Percentiles rank a stretch among this genome's conserved stretches.
Evolutionary conservation across 1,140 invertebrate species (phyloP).

Genomic region (Hestina assimilis): DNA sequence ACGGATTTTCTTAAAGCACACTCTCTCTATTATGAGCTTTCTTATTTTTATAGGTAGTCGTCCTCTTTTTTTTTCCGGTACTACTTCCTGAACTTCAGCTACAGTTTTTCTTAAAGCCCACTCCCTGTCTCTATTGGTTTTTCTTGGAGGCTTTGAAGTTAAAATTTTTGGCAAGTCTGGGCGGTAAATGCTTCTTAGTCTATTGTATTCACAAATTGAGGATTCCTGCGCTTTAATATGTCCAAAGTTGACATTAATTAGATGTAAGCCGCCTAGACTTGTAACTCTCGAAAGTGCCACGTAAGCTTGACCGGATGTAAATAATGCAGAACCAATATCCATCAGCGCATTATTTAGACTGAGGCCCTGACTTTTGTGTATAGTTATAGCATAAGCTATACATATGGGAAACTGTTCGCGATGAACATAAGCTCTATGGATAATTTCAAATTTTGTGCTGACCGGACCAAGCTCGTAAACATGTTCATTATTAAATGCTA

Average conservation of each 20-base stretch:
- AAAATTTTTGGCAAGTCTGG: constrained; percentile 12
- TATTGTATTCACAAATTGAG: constrained; percentile 14
- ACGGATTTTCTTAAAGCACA: not conserved
- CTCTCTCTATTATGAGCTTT: constrained; percentile 1
- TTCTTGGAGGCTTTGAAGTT: too few species aligned
- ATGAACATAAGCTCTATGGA: constrained; percentile 16
- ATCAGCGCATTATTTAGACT: not conserved
- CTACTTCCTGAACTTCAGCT: constrained; percentile 25
- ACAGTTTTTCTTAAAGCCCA: constrained; percentile 24
- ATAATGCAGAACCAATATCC: not conserved
- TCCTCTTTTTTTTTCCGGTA: constrained; percentile 25
- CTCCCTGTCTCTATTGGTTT: constrained; percentile 15
- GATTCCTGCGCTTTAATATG: constrained; percentile 14
- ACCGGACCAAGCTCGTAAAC: constrained; percentile 5
- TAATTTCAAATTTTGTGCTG: constrained; percentile 26
- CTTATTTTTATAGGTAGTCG: constrained; percentile 21
- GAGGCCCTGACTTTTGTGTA: constrained; percentile 6
- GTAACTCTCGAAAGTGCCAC: constrained; percentile 15
- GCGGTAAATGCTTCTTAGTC: constrained; percentile 13
- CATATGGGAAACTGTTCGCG: constrained; percentile 16
- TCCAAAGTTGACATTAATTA: constrained; percentile 18
- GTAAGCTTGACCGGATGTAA: not conserved
- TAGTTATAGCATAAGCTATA: constrained; percentile 12
- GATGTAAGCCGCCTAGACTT: constrained; percentile 9
- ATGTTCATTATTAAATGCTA: constrained; percentile 19